Base-by-base conservation (phyloP, 2,888 invertebrate species). In the Dugesia japonica region DNA sequence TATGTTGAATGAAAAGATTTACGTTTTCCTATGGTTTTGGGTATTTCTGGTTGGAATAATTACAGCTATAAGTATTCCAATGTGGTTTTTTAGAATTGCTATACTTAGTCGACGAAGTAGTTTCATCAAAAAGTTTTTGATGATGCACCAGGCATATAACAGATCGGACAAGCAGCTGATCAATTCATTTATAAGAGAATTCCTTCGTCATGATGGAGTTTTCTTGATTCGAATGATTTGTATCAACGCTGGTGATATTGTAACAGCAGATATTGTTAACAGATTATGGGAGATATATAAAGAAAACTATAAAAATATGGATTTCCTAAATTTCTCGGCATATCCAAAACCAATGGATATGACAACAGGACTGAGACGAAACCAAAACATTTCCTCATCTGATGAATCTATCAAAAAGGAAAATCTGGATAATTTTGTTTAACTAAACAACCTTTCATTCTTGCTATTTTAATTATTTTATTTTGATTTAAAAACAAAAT, bases 21-120 rank as follows among this genome's bases (percentile, higher is more conserved):
- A 79, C 71, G 71, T 79, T 13, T 79, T 79, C 42, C 72, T 79
- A 17, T 79, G 78, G 78, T 79, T 79, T 42, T 79, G 79, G 79
- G 27, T 79, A 26, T 31, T 75, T 1, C 27, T 78, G 23, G 73
- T 78, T 20, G 72, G 73, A 4, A 0, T 76, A 33, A 15, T 78
- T 17, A 78, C 78, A 13, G 77, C 27, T 9, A 27, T 78, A 4
- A 78, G 77, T 38, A 77, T 78, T 56, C 78, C 78, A 0, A 26
- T 78, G 13, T 78, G 78, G 78, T 26, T 78, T 27, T 73, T 71
- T 33, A 72, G 78, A 17, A 26, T 78, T 0, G 33, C 27, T 4
- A 7, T 42, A 4, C 23, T 26, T n/a, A 27, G 26, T 15, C 7
- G 27, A 26, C 9, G 31, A 56, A 56, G 23, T n/a, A n/a, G 23